These are phyloP conservation scores for Ariopsis seemanni DNA, from an alignment of 2,113 vertebrate genomes.

Conservation along the genomic window DNA sequence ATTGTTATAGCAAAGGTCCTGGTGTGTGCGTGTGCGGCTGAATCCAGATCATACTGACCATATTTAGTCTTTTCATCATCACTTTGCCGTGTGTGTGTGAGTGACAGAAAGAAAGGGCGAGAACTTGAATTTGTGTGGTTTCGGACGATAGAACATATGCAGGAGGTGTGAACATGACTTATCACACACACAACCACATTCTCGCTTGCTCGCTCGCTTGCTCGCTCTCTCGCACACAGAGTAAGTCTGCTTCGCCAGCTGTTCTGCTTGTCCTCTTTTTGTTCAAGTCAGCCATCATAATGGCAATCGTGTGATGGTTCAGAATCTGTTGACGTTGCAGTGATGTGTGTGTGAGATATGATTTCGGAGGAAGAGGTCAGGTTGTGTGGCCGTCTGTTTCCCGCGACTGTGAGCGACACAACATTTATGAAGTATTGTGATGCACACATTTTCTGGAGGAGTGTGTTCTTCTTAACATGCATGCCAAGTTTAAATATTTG, in stretches of 20 bases:
- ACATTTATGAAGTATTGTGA: background rate
- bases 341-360: background rate
- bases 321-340: background rate
- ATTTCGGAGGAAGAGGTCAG: background rate
- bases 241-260: no score
- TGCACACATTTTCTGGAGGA: no score
- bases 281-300: background rate
- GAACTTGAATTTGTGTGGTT: background rate
- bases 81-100: background rate
- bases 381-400: background rate
- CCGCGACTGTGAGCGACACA: background rate
- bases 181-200: no score
- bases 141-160: background rate
- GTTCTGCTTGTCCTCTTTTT: no score
- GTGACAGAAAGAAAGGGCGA: background rate
- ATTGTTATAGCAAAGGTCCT: background rate
- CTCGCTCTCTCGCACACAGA: no score
- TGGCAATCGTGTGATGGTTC: no score
- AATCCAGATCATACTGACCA: constrained; percentile 1
- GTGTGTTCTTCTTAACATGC: no score
- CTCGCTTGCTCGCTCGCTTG: no score
- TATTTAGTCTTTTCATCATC: background rate
- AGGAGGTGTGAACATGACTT: background rate
- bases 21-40: background rate
- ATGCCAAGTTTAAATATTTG: no score